These are phyloP conservation scores for Sarcophaga variegata DNA, from an alignment of 2,888 invertebrate species.

Conservation along the genomic window DNA sequence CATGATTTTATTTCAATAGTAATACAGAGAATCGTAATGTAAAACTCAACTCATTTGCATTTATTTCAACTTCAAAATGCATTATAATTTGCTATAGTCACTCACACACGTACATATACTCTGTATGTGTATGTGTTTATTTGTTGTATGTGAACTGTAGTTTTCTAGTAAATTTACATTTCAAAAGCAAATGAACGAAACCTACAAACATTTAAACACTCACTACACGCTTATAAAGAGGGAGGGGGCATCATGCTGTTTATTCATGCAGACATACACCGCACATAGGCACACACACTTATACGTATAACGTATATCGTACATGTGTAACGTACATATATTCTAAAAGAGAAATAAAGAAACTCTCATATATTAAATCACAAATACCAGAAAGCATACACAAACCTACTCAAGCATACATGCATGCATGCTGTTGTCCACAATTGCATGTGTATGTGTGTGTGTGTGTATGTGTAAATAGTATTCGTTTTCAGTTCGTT, in stretches of 20 bases:
- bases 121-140: slow-evolving; percentile 27
- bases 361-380: slow-evolving; percentile 14
- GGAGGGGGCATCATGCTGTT: not conserved
- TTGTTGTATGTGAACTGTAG: slow-evolving; percentile 55
- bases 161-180: slow-evolving; percentile 67
- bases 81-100: slow-evolving; percentile 56
- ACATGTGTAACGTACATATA: slow-evolving; percentile 13
- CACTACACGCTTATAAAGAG: not conserved
- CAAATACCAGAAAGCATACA: no score
- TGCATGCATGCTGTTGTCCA: not conserved
- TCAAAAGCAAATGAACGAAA: slow-evolving; percentile 59
- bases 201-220: slow-evolving; percentile 37
- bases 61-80: slow-evolving; percentile 69
- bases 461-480: not conserved
- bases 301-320: not conserved
- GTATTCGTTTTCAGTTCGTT: slow-evolving; percentile 27
- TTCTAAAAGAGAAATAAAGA: slow-evolving; percentile 60
- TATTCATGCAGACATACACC: slow-evolving; percentile 1
- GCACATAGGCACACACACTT: not conserved
- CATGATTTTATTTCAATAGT: not conserved
- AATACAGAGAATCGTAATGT: slow-evolving; percentile 56
- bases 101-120: slow-evolving; percentile 29
- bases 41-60: slow-evolving; percentile 63
- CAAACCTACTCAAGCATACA: no score
- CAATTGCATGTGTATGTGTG: not conserved